Conservation (phyloP, 2,113 vertebrate species). For the Ceyx melanurus region DNA sequence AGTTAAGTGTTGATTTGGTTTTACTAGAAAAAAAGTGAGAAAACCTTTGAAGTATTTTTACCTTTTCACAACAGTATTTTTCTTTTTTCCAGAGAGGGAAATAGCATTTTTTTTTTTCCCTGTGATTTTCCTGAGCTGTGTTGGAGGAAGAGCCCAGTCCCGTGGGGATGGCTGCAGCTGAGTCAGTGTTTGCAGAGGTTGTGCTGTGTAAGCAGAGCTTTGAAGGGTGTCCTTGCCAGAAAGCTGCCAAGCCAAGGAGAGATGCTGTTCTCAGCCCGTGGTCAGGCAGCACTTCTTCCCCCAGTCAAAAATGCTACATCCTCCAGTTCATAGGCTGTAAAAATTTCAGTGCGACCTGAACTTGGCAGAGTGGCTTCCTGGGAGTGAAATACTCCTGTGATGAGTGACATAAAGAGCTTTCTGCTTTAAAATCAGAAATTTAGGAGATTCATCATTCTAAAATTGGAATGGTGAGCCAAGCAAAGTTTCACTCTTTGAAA, state of each 20-base stretch:
- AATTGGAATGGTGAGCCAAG: neutral
- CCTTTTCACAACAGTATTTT: neutral
- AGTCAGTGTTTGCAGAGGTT: neutral
- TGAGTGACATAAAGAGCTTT: neutral
- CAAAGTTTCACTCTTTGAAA: neutral
- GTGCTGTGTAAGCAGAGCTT: fast-evolving
- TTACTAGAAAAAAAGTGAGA: neutral
- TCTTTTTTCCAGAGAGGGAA: neutral
- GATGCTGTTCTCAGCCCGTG: neutral
- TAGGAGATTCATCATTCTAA: neutral
- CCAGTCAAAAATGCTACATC: fast-evolving
- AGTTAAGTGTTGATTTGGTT: neutral
- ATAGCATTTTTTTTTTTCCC: neutral
- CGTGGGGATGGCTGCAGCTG: neutral
- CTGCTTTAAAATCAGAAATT: neutral
- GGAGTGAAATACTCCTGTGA: neutral
- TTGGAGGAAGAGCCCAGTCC: neutral
- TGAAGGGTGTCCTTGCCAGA: neutral
- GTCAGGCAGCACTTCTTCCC: neutral
- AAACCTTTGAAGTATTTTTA: neutral
- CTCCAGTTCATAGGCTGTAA: neutral
- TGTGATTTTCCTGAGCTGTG: neutral
- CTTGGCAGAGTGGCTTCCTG: neutral
- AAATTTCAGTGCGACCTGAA: neutral
- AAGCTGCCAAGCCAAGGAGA: neutral